Evolutionary conservation across 2,888 invertebrate species (phyloP).

Genomic region (Eupithecia pulchellata): DNA sequence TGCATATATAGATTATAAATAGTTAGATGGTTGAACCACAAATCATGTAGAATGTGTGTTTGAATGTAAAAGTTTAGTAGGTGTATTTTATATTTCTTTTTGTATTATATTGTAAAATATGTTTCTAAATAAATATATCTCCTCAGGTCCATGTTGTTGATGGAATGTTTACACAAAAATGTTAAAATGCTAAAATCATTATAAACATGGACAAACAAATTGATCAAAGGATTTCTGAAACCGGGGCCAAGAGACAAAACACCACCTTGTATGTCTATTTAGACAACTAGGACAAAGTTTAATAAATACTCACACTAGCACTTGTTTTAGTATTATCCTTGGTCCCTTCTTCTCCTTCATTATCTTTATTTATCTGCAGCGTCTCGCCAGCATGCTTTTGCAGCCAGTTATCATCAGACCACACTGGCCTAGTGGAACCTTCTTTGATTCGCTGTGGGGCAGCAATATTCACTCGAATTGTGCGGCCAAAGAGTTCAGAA

Average conservation of each 20-base stretch:
- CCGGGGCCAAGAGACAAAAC: not conserved
- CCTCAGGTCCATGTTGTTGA: not conserved
- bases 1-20: too few relatives aligned
- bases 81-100: too few relatives aligned
- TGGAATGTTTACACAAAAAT: not conserved
- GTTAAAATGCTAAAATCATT: not conserved
- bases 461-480: conserved; percentile 97
- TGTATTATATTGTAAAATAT: too few relatives aligned
- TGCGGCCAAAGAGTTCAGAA: conserved; percentile 98
- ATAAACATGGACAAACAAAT: not conserved
- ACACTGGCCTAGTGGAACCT: conserved; percentile 97
- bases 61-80: too few relatives aligned
- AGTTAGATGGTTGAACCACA: too few relatives aligned
- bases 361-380: conserved; percentile 81
- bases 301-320: conserved; percentile 50
- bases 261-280: not conserved
- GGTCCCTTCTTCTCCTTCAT: conserved; percentile 58
- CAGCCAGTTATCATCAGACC: conserved; percentile 99
- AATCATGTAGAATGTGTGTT: too few relatives aligned
- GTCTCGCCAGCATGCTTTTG: conserved; percentile 98
- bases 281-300: not conserved
- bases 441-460: conserved; percentile 98
- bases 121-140: too few relatives aligned
- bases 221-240: not conserved
- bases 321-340: conserved; percentile 53